Evolutionary conservation across 2,797 vertebrate genomes (phyloP).

Genomic region (Lepilemur ruficaudatus): DNA sequence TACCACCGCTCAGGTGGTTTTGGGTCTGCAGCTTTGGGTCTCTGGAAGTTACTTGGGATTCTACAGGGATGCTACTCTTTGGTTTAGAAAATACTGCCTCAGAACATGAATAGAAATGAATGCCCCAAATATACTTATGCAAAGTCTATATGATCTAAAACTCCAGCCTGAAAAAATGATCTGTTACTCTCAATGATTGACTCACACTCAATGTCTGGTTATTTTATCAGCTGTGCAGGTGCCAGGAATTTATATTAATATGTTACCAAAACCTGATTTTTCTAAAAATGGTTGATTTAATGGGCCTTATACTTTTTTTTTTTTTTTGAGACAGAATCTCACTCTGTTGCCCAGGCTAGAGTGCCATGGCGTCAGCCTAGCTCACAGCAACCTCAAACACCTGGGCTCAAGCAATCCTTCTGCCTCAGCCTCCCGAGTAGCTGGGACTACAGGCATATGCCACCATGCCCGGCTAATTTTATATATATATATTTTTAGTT

Average conservation of each 20-base stretch:
- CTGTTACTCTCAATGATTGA: background rate
- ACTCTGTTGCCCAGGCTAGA: too few relatives aligned
- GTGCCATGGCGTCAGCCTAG: too few relatives aligned
- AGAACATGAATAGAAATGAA: slow-evolving; percentile 25
- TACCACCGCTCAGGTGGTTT: background rate
- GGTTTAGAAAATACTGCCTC: slow-evolving; percentile 13
- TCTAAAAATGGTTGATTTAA: slow-evolving; percentile 53
- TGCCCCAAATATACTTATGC: slow-evolving; percentile 4
- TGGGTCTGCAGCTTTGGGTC: background rate
- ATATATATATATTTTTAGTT: too few relatives aligned
- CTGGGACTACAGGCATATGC: too few relatives aligned
- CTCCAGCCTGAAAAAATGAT: background rate
- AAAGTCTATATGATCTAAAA: slow-evolving; percentile 29
- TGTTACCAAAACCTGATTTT: slow-evolving; percentile 38
- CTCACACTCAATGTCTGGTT: background rate
- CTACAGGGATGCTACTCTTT: background rate
- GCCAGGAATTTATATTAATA: slow-evolving; percentile 25
- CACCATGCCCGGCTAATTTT: too few relatives aligned
- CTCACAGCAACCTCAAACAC: too few relatives aligned
- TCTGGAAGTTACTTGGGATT: slow-evolving; percentile 38
- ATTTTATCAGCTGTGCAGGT: background rate
- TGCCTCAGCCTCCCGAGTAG: too few relatives aligned
- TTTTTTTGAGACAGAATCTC: background rate
- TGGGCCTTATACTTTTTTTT: background rate
- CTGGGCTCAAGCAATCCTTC: too few relatives aligned